Percentiles rank a stretch among this genome's conserved stretches.
phyloP scores from a whole-genome alignment of 2,888 invertebrate genomes.

The Alcis repandata region DNA sequence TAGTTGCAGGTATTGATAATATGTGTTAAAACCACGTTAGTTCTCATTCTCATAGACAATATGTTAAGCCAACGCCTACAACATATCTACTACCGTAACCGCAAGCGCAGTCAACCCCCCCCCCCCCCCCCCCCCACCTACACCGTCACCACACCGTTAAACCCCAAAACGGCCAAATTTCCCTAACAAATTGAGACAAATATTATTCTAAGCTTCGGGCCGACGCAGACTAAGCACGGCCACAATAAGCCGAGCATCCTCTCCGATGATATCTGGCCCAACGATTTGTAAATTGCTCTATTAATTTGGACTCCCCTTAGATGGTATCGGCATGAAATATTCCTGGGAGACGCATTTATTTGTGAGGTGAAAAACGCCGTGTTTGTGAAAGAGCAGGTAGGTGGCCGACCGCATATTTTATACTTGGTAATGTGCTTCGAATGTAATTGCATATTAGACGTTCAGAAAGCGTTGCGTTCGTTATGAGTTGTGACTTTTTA shows the following conservation, averaged over 20 bases:
- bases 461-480: not conserved
- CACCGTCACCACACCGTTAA: slow-evolving; percentile 17
- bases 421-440: not conserved
- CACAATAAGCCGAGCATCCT: slow-evolving; percentile 43
- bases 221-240: slow-evolving; percentile 34
- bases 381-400: slow-evolving; percentile 17
- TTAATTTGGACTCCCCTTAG: slow-evolving; percentile 61
- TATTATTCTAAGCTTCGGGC: slow-evolving; percentile 35
- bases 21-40: too few species aligned
- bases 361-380: slow-evolving; percentile 32
- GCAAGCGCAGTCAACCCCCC: not conserved
- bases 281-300: slow-evolving; percentile 70
- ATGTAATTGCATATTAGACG: not conserved
- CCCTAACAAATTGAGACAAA: slow-evolving; percentile 45
- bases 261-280: slow-evolving; percentile 46
- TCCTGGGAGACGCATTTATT: slow-evolving; percentile 44
- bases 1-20: too few species aligned
- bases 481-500: not conserved
- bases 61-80: too few species aligned
- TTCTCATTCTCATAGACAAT: too few species aligned
- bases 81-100: not conserved
- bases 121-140: slow-evolving; percentile 6
- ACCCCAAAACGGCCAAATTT: slow-evolving; percentile 19
- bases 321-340: slow-evolving; percentile 66
- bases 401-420: slow-evolving; percentile 1